Conservation (phyloP, 92 coral and sea anemone genomes). For the Phenganax marumi region DNA sequence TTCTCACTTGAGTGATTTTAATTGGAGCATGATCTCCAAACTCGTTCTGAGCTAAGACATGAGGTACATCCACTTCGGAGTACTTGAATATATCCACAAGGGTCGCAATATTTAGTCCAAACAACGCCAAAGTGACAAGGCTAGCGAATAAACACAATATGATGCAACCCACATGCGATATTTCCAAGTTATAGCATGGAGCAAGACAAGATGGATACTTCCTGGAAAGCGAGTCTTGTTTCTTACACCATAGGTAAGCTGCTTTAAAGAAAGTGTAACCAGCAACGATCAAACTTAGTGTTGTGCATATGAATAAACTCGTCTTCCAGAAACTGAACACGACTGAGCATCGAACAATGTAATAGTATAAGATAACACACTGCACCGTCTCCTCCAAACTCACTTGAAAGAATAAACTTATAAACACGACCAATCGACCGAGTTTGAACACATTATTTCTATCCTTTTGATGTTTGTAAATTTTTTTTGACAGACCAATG, state of each 20-base stretch:
- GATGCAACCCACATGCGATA: constrained; percentile 13
- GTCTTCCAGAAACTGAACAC: constrained; percentile 33
- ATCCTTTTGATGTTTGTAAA: background rate
- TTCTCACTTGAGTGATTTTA: constrained; percentile 16
- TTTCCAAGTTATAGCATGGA: constrained; percentile 19
- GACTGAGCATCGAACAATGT: constrained; percentile 42
- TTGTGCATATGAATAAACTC: constrained; percentile 33
- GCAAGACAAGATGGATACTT: constrained; percentile 37
- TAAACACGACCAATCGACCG: constrained; percentile 19
- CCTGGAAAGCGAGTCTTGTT: constrained; percentile 22
- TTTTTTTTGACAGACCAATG: constrained; percentile 23
- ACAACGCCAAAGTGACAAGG: constrained; percentile 10
- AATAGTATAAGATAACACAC: constrained; percentile 27
- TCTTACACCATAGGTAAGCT: constrained; percentile 31
- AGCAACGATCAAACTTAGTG: constrained; percentile 18
- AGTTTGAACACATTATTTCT: constrained; percentile 25
- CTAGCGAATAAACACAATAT: constrained; percentile 26
- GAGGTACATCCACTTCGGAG: constrained; percentile 36
- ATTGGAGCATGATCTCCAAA: background rate
- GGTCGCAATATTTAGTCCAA: constrained; percentile 25
- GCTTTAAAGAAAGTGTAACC: constrained; percentile 30
- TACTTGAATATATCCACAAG: constrained; percentile 11
- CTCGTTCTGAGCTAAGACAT: constrained; percentile 15
- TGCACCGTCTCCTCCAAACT: constrained; percentile 42
- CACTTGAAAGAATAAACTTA: constrained; percentile 26